These are phyloP conservation scores for Gryon sp. DNA, from an alignment of 1,140 invertebrate species.

Conservation along the genomic window DNA sequence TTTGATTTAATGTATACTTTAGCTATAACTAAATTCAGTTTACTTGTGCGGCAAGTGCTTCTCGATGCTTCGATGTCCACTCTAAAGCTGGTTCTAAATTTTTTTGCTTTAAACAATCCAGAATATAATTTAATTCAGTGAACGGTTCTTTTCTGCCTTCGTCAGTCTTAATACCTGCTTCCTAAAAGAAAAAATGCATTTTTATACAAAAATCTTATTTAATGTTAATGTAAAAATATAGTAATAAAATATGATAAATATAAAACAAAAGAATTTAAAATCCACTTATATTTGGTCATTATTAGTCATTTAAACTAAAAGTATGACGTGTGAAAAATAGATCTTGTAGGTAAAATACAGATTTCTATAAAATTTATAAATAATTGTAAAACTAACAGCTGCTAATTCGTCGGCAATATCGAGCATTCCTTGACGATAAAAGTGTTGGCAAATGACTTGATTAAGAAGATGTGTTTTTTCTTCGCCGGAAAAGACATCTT, in stretches of 20 bases:
- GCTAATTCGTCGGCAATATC: slow-evolving; percentile 92
- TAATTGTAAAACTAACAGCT: slow-evolving; percentile 72
- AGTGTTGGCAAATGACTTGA: slow-evolving; percentile 98
- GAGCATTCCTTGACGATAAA: slow-evolving; percentile 94
- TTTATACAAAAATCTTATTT: no score
- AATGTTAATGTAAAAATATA: no score
- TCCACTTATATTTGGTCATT: no score
- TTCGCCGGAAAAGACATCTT: slow-evolving; percentile 90
- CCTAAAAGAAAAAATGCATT: slow-evolving; percentile 78
- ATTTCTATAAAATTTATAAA: no score
- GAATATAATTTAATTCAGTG: slow-evolving; percentile 90
- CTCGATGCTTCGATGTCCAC: slow-evolving; percentile 85
- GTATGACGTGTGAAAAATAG: no score
- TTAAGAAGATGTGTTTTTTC: slow-evolving; percentile 91
- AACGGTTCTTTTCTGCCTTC: slow-evolving; percentile 89
- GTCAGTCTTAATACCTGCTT: slow-evolving; percentile 86
- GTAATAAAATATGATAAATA: no score
- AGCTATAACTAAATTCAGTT: slow-evolving; percentile 24
- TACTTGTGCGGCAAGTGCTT: slow-evolving; percentile 82
- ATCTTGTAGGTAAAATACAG: no score
- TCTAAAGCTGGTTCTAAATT: slow-evolving; percentile 90
- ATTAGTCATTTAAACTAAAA: no score
- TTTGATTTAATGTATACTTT: no score
- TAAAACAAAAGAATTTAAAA: no score
- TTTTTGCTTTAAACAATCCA: slow-evolving; percentile 88